Percentiles rank a stretch among this genome's conserved stretches.
phyloP scores from a whole-genome alignment of 2,888 invertebrate genomes.

The Teleogryllus oceanicus region DNA sequence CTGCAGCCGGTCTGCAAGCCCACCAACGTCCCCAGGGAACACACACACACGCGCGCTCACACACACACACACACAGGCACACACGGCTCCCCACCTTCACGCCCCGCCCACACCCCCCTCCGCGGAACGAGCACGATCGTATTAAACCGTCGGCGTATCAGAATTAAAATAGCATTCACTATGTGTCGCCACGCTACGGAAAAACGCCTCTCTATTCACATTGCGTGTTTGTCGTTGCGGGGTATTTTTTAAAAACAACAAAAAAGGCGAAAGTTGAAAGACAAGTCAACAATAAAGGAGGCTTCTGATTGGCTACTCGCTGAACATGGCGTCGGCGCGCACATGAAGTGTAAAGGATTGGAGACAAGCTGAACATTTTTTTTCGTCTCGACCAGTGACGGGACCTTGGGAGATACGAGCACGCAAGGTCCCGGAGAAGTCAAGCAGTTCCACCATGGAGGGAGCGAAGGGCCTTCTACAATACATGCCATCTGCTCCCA shows the following conservation, averaged over 20 bases:
- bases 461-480: neutral
- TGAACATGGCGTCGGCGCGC: conserved; percentile 9
- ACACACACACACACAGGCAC: neutral
- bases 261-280: neutral
- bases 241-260: conserved; percentile 5
- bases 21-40: neutral
- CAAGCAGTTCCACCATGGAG: too few species aligned
- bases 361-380: neutral
- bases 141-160: neutral
- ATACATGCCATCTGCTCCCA: neutral
- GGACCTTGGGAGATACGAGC: neutral
- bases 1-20: neutral
- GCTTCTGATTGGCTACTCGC: neutral
- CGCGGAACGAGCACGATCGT: neutral
- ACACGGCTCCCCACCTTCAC: neutral
- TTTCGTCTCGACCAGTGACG: neutral
- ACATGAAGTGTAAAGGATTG: conserved; percentile 11
- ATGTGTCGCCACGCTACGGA: neutral
- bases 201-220: neutral
- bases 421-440: too few species aligned
- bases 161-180: conserved; percentile 18
- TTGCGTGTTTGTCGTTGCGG: neutral
- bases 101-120: neutral
- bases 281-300: neutral
- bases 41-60: neutral